These are phyloP conservation scores for Callimorpha dominula DNA, from an alignment of 2,888 invertebrate species.

Conservation along the genomic window DNA sequence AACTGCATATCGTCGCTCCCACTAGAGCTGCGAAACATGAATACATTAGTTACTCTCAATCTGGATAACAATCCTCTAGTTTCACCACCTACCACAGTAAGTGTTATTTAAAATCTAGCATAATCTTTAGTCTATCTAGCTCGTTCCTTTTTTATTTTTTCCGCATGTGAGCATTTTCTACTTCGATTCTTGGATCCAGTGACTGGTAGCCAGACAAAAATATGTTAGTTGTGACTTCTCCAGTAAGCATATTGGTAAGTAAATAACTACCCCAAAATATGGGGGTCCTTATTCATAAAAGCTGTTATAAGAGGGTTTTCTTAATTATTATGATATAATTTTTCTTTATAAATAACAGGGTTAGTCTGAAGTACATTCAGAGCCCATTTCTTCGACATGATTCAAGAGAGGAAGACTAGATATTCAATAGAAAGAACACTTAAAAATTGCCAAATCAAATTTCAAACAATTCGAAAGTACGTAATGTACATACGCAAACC, in stretches of 20 bases:
- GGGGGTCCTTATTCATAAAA: not conserved
- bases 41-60: slow-evolving; percentile 92
- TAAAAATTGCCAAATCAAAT: too few relatives aligned
- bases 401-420: not conserved
- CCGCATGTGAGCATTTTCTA: not conserved
- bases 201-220: too few relatives aligned
- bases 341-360: not conserved
- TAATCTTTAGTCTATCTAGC: not conserved
- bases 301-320: too few relatives aligned
- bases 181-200: too few relatives aligned
- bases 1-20: slow-evolving; percentile 96
- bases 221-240: too few relatives aligned
- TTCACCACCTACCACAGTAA: slow-evolving; percentile 96
- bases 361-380: not conserved
- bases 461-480: not conserved
- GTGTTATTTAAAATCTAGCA: slow-evolving; percentile 53
- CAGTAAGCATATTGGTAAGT: too few relatives aligned
- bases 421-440: not conserved
- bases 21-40: slow-evolving; percentile 95
- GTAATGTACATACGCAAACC: not conserved
- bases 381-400: not conserved
- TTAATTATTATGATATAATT: not conserved
- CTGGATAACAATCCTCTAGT: slow-evolving; percentile 96
- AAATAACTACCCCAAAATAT: not conserved
- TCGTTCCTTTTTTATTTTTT: not conserved